A percentile compares a stretch with the other conserved stretches of the same genome.
These are phyloP conservation scores for Riparia riparia DNA, from an alignment of 2,113 vertebrate genomes.

Conservation along the genomic window DNA sequence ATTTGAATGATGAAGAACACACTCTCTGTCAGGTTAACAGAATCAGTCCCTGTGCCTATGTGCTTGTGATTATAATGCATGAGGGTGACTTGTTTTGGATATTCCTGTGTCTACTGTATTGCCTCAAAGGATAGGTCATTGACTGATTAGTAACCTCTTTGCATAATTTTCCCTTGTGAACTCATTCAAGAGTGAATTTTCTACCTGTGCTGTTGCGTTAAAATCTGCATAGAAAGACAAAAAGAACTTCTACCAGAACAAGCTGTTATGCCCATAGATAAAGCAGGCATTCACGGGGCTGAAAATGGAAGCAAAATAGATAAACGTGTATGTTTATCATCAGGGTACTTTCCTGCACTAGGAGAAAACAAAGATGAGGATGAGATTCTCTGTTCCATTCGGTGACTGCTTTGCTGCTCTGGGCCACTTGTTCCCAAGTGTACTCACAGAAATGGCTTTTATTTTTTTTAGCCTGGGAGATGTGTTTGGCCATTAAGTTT, in stretches of 20 bases:
- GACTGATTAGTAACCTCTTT: conserved; percentile 33
- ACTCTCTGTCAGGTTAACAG: conserved; percentile 35
- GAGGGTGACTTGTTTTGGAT: conserved; percentile 43
- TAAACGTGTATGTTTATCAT: background rate
- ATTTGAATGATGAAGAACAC: conserved; percentile 42
- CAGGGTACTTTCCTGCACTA: background rate
- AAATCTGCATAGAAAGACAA: conserved; percentile 48
- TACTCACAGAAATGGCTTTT: background rate
- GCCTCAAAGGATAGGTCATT: conserved; percentile 37
- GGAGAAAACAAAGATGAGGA: background rate
- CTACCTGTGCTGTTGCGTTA: conserved; percentile 47
- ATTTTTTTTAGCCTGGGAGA: background rate
- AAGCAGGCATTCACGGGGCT: background rate
- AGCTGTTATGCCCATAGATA: background rate
- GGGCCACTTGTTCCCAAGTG: background rate
- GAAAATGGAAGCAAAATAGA: conserved; percentile 37
- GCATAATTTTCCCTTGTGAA: conserved; percentile 53
- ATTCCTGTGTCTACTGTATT: conserved; percentile 34
- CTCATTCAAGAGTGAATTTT: conserved; percentile 45
- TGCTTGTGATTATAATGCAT: conserved; percentile 14
- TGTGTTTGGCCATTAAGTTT: background rate
- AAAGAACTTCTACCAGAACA: conserved; percentile 49
- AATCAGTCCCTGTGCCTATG: background rate
- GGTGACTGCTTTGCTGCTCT: rapidly evolving
- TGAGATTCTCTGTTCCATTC: background rate